Conservation (phyloP, 2,113 vertebrate species). For the Phyllostomus hastatus region DNA sequence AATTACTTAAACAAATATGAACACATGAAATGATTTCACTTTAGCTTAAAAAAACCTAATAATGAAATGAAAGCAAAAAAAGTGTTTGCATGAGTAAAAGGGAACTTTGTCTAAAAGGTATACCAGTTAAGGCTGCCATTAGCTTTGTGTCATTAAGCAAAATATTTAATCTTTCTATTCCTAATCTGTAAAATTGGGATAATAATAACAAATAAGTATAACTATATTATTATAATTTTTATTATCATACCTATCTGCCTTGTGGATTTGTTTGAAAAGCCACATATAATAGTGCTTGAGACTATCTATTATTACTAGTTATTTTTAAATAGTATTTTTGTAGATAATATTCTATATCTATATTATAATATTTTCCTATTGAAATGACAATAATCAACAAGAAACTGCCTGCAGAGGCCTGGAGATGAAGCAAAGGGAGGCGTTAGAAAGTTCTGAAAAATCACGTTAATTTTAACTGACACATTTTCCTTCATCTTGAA, state of each 20-base stretch:
- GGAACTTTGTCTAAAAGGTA: neutral
- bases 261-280: neutral
- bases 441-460: neutral
- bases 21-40: neutral
- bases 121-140: neutral
- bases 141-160: neutral
- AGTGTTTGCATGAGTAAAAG: neutral
- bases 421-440: neutral
- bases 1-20: neutral
- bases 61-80: neutral
- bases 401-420: neutral
- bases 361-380: neutral
- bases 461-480: neutral
- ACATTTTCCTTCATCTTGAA: neutral
- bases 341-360: neutral
- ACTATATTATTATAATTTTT: neutral
- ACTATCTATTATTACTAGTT: neutral
- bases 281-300: neutral
- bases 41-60: neutral
- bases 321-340: neutral
- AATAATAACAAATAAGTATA: neutral
- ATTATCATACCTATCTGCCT: neutral
- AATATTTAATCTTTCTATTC: neutral
- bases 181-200: neutral
- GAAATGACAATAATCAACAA: neutral